A percentile compares a stretch with the other conserved stretches of the same genome.
Evolutionary conservation across 2,113 vertebrate genomes (phyloP).

Genomic region (Oncorhynchus gorbuscha): DNA sequence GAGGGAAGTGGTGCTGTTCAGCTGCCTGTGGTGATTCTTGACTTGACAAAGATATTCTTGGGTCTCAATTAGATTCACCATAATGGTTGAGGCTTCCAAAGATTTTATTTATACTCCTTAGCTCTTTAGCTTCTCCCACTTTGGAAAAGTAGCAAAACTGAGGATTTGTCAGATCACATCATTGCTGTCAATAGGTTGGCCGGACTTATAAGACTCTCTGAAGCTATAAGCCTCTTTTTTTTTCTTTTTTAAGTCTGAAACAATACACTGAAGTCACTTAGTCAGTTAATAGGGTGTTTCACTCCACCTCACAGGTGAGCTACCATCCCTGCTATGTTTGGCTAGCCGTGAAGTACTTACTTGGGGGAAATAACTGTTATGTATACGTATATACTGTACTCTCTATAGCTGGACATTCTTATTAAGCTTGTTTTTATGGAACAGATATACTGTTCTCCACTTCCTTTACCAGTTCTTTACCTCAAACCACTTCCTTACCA

Average conservation of each 20-base stretch:
- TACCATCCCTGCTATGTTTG: too few species aligned
- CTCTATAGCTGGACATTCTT: slow-evolving; percentile 84
- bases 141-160: slow-evolving; percentile 53
- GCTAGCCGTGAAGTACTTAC: slow-evolving; percentile 20
- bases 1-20: slow-evolving; percentile 32
- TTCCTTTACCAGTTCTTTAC: too few species aligned
- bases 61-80: slow-evolving; percentile 43
- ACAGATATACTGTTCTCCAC: slow-evolving; percentile 74
- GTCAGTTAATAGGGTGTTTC: too few species aligned
- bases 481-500: too few species aligned
- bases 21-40: slow-evolving; percentile 50
- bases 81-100: slow-evolving; percentile 29
- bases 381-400: too few species aligned
- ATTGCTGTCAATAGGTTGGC: slow-evolving; percentile 38
- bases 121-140: neutral
- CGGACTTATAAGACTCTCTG: slow-evolving; percentile 31
- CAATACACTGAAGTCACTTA: neutral
- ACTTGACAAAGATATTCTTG: slow-evolving; percentile 45
- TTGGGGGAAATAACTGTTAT: too few species aligned
- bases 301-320: neutral
- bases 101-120: neutral
- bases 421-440: slow-evolving; percentile 84
- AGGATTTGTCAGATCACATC: slow-evolving; percentile 49
- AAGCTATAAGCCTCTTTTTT: slow-evolving; percentile 29
- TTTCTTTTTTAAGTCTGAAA: neutral